A percentile compares a stretch with the other conserved stretches of the same genome.
These are phyloP conservation scores for Coptodon rendalli DNA, from an alignment of 2,113 vertebrate species.

Conservation along the genomic window DNA sequence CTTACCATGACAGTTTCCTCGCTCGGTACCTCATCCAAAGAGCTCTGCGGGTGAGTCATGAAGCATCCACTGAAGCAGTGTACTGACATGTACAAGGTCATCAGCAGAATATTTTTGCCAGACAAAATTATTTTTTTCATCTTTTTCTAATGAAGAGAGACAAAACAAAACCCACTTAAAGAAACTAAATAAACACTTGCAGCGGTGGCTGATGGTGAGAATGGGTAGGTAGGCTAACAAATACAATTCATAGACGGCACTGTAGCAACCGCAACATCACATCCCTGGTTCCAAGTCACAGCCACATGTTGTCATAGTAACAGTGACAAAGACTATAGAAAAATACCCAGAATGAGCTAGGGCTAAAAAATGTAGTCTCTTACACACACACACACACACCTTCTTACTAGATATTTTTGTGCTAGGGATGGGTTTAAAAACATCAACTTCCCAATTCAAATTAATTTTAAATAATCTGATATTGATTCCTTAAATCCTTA, in stretches of 20 bases:
- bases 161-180: not conserved
- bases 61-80: not conserved
- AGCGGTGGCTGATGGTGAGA: not conserved
- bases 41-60: constrained; percentile 68
- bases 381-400: not conserved
- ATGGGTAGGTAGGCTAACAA: not conserved
- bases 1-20: constrained; percentile 75
- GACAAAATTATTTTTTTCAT: not conserved
- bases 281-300: not conserved
- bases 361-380: not conserved
- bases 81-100: not conserved
- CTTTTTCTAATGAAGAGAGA: not conserved
- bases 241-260: not conserved
- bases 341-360: not conserved
- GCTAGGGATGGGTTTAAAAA: not conserved
- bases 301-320: not conserved
- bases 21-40: constrained; percentile 73
- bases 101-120: not conserved
- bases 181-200: not conserved
- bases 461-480: not conserved
- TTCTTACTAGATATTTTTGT: not conserved
- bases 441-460: not conserved
- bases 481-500: not conserved
- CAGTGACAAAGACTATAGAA: not conserved
- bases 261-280: not conserved